Percentiles rank a stretch among this genome's conserved stretches.
Evolutionary conservation across 1,140 invertebrate genomes (phyloP).

Genomic region (Argopecten irradians): DNA sequence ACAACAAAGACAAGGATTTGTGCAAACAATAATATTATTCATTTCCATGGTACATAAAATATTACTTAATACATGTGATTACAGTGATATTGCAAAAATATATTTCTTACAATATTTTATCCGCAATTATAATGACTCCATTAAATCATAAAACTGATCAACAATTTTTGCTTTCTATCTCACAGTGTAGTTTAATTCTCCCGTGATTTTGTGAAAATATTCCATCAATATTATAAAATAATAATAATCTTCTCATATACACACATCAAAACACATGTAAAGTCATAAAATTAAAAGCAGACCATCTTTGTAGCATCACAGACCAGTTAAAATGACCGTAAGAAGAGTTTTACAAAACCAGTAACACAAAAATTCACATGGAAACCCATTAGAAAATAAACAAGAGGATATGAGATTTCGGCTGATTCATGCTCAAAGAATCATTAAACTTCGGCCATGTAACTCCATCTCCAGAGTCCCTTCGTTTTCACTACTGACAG

Average conservation of each 20-base stretch:
- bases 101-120: conserved; percentile 3
- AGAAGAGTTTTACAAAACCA: neutral
- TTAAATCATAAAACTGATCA: conserved; percentile 4
- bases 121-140: neutral
- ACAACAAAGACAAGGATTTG: neutral
- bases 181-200: neutral
- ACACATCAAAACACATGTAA: conserved; percentile 17
- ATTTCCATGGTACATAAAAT: conserved; percentile 22
- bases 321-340: neutral
- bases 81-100: conserved; percentile 23
- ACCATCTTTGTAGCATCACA: neutral
- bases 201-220: neutral
- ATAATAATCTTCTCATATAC: neutral
- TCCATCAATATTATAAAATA: neutral
- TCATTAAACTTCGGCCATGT: too few species aligned
- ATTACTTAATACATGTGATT: conserved; percentile 4
- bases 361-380: neutral
- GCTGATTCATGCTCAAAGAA: too few species aligned
- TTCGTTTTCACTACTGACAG: too few species aligned
- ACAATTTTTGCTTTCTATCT: neutral
- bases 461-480: too few species aligned
- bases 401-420: neutral
- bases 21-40: conserved; percentile 23
- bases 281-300: neutral
- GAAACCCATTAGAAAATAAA: conserved; percentile 9